Evolutionary conservation across 23 tunicate species (phyloP), one percentile per base, ranked within the genome.

Genomic region (Ascidia mentula): DNA sequence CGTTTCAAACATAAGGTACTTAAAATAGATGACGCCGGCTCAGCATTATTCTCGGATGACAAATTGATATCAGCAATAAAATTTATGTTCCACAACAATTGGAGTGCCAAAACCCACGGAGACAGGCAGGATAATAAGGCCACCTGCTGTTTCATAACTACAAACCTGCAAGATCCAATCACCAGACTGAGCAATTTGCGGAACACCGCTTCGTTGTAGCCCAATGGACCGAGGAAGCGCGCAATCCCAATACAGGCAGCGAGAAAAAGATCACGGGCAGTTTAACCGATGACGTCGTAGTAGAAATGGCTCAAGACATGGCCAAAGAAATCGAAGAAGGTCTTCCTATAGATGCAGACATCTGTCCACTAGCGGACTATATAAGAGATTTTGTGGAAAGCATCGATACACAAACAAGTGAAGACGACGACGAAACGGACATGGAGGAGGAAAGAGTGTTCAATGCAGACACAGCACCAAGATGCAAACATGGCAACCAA

Each of bases 61-160:
- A 28, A 26, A 26, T 28, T 5, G 65, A 9, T 6, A 1, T 3
- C 12, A 26, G 65, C 65, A 3, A 28, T 53, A 28, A 53, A 53
- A 28, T 53, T 53, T 9, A 53, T 53, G 12, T 53, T 5, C 24
- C 65, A 53, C 65, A 20, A 26, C 13, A 53, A 42, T 42, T 42
- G 53, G 53, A 9, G 15, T 9, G 65, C 65, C 2, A 20, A 4
- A 2, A 33, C 37, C n/a, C n/a, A n/a, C n/a, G n/a, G n/a, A n/a
- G n/a, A n/a, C n/a, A n/a, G n/a, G n/a, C n/a, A n/a, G 60, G 74
- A 70, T 36, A 70, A 70, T 34, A 70, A 34, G 38, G 74, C 74
- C 32, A 70, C 74, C 32, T 26, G 32, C 32, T 7, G n/a, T 9
- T 69, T 69, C 33, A 13, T 69, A 26, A 69, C 72, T 12, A 69